These are phyloP conservation scores for Brachionus rotundiformis DNA, from an alignment of 1,140 invertebrate species.

Conservation along the genomic window DNA sequence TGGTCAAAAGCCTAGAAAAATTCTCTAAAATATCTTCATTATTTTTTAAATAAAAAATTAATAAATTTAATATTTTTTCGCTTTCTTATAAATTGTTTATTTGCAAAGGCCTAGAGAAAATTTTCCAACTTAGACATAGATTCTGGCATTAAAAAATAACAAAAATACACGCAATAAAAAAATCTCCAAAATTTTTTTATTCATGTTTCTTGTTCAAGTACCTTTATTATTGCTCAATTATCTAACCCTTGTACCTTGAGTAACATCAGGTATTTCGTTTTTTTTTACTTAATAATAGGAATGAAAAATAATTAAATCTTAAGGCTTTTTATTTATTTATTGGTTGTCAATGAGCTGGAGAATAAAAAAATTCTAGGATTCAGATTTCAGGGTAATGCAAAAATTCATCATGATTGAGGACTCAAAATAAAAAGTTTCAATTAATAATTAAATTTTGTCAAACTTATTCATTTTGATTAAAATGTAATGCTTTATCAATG, in stretches of 20 bases:
- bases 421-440: neutral
- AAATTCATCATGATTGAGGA: neutral
- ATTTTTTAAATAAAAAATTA: neutral
- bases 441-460: neutral
- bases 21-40: too few species aligned
- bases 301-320: neutral
- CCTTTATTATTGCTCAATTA: neutral
- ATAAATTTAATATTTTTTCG: neutral
- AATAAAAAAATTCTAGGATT: neutral
- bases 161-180: slow-evolving; percentile 8
- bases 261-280: slow-evolving; percentile 2
- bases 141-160: neutral
- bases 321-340: neutral
- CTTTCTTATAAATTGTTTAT: neutral
- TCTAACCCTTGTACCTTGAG: slow-evolving; percentile 5
- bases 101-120: neutral
- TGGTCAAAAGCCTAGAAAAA: neutral
- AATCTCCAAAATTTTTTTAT: neutral
- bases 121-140: neutral
- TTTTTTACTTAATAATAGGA: neutral
- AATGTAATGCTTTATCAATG: neutral
- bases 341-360: neutral
- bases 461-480: neutral
- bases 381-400: neutral
- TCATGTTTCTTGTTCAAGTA: neutral